A percentile compares a stretch with the other conserved stretches of the same genome.
phyloP scores from a whole-genome alignment of 2,113 vertebrate genomes.

The Poeciliopsis turrubarensis region DNA sequence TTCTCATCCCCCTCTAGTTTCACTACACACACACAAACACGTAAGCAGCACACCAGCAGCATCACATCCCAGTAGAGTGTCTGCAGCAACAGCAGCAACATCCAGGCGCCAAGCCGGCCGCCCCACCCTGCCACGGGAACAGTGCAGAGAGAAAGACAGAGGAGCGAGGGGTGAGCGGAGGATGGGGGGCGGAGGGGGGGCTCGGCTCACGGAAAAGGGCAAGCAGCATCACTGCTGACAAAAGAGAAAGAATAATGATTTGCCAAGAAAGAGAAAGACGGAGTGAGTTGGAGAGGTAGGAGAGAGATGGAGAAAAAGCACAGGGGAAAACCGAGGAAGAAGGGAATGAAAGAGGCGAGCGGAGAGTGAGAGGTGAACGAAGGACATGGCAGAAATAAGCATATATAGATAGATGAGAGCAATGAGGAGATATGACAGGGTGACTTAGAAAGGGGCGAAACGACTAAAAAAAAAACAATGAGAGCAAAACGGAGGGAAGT shows the following conservation, averaged over 20 bases:
- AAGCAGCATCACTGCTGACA: slow-evolving; percentile 68
- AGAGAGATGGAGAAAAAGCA: slow-evolving; percentile 17
- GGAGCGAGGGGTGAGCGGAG: slow-evolving; percentile 33
- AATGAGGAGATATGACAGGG: slow-evolving; percentile 65
- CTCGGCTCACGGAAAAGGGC: slow-evolving; percentile 51
- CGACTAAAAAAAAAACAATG: slow-evolving; percentile 43
- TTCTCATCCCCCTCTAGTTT: slow-evolving; percentile 1
- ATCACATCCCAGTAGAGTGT: slow-evolving; percentile 52
- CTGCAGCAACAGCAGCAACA: slow-evolving; percentile 61
- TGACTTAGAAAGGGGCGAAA: slow-evolving; percentile 61
- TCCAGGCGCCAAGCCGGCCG: slow-evolving; percentile 55
- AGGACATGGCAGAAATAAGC: slow-evolving; percentile 67
- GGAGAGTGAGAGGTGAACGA: slow-evolving; percentile 54
- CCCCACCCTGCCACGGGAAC: slow-evolving; percentile 62
- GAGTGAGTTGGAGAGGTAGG: slow-evolving; percentile 25
- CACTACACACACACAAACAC: slow-evolving; percentile 23
- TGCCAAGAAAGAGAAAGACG: slow-evolving; percentile 56
- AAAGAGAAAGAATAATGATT: slow-evolving; percentile 70
- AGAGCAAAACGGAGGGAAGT: slow-evolving; percentile 45
- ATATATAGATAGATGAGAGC: slow-evolving; percentile 71
- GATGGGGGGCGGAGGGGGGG: not conserved
- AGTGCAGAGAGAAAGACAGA: slow-evolving; percentile 43
- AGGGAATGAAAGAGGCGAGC: slow-evolving; percentile 29
- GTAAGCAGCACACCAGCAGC: slow-evolving; percentile 16
- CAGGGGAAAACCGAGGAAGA: slow-evolving; percentile 28